A percentile compares a stretch with the other conserved stretches of the same genome.
phyloP scores from a whole-genome alignment of 2,113 vertebrate genomes.

The Nicator chloris region DNA sequence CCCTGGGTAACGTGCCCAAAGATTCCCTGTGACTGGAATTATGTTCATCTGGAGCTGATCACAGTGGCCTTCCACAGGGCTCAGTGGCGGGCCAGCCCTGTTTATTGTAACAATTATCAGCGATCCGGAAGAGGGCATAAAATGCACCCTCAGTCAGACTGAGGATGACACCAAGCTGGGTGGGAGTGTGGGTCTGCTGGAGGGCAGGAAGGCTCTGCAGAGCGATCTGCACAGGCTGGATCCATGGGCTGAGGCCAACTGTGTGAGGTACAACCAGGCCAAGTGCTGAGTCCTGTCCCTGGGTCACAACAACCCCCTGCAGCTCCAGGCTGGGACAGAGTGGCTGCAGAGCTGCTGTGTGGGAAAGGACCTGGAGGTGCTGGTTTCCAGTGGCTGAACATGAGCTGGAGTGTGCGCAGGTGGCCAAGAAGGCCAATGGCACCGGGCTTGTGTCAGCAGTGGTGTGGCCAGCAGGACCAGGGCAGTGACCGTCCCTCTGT shows the following conservation, averaged over 20 bases:
- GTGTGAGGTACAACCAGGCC: background rate
- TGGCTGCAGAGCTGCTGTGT: background rate
- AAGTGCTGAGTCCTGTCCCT: background rate
- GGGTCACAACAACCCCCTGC: background rate
- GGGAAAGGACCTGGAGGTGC: background rate
- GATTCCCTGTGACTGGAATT: background rate
- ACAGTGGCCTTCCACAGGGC: background rate
- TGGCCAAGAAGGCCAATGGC: no score
- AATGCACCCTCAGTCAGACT: background rate
- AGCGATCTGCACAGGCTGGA: background rate
- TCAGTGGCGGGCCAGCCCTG: background rate
- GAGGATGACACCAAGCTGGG: rapidly evolving
- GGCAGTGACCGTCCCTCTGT: background rate
- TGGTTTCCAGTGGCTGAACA: background rate
- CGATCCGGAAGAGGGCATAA: background rate
- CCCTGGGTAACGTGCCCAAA: background rate
- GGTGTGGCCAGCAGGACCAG: background rate
- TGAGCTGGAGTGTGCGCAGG: background rate
- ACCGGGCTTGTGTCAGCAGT: background rate
- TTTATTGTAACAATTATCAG: background rate
- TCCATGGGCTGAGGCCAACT: rapidly evolving
- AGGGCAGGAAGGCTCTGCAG: background rate
- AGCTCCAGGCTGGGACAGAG: background rate
- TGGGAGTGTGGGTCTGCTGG: rapidly evolving
- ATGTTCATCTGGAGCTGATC: rapidly evolving